These are phyloP conservation scores for Peromyscus attwateri DNA, from an alignment of 2,797 vertebrate genomes.

Conservation along the genomic window DNA sequence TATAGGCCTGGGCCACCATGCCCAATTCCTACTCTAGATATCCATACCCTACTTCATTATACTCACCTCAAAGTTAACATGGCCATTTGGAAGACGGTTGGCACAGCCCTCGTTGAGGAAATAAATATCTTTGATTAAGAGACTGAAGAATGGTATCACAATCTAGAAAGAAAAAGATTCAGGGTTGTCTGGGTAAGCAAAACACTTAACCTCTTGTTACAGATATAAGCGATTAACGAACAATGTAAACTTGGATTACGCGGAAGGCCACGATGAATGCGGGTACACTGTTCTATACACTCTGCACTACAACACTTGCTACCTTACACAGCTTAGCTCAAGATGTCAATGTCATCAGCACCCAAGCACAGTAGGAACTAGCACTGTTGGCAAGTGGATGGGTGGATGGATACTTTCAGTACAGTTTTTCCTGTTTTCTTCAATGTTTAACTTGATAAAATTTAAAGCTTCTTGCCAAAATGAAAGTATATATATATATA, in stretches of 20 bases:
- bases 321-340: neutral
- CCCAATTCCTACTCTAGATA: neutral
- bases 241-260: neutral
- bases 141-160: conserved; percentile 98
- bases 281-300: neutral
- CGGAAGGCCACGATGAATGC: neutral
- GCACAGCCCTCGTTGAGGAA: conserved; percentile 97
- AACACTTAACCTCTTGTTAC: neutral
- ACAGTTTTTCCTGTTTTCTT: neutral
- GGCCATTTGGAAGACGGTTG: conserved; percentile 94
- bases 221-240: neutral
- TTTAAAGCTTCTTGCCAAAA: neutral
- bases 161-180: conserved; percentile 89
- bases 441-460: neutral
- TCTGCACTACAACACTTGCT: neutral
- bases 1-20: neutral
- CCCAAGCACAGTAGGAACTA: neutral
- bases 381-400: neutral
- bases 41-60: neutral
- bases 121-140: conserved; percentile 97
- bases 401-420: neutral
- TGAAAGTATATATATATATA: neutral
- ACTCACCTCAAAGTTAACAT: conserved; percentile 96
- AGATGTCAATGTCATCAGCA: neutral
- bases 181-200: conserved; percentile 31